Evolutionary conservation across 2,888 invertebrate species (phyloP), one percentile per base, ranked within the genome.

Genomic region (Eupithecia abbreviata): DNA sequence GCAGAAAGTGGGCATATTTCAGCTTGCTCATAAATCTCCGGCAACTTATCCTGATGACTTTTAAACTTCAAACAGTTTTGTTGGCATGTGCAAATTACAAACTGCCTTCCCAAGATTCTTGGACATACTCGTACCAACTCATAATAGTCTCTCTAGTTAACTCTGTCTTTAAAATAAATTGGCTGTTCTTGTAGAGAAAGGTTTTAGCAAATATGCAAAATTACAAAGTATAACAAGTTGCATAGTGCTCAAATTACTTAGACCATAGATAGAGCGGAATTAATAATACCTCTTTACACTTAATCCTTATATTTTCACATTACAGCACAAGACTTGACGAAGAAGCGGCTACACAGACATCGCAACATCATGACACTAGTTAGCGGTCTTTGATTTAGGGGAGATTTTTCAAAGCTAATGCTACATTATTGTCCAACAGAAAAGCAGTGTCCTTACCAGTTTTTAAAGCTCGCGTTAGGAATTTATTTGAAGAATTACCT

Each of bases 1-100:
- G 67, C 67, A 9, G 45, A 68, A 68, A 45, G 67, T 68, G 67
- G 67, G 42, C 67, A 67, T 67, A 41, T 45, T 43, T 68, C 15
- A 45, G 45, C n/a, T 43, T 43, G 43, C 15, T 45, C 67, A 68
- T 45, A 68, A 68, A 68, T 68, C 67, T 68, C 18, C 0, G 10
- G 45, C n/a, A 45, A 43, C 67, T n/a, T 43, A n/a, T 4, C 67
- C 4, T 15, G 67, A 68, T 68, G 18, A 68, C 43, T 41, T 68
- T 68, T 45, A 18, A 18, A 30, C 58, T 49, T 42, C 18, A 67
- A 67, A 68, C 67, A 10, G n/a, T 68, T 42, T 45, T 68, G 42
- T 68, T 68, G 43, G 43, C 45, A 45, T n/a, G 42, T 42, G 67
- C 45, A 68, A 68, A 68, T 66, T 42, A 66, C 66, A 66, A 62